These are phyloP conservation scores for Agonopterix alstromeriana DNA, from an alignment of 2,888 invertebrate genomes.

Conservation along the genomic window DNA sequence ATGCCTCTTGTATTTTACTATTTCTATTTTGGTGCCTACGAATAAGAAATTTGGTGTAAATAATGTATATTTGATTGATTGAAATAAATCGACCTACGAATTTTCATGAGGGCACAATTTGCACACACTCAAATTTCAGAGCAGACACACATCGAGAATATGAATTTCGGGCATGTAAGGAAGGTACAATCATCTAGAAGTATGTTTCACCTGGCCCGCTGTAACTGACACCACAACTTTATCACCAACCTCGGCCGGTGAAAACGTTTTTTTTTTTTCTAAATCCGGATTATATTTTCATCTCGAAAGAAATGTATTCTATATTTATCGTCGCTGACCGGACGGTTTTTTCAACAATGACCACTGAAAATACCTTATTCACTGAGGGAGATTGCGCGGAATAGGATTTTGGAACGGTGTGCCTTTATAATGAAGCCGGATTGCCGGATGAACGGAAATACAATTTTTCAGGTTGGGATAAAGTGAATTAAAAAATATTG, in stretches of 20 bases:
- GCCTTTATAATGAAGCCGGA: constrained; percentile 37
- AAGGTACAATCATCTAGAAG: too few relatives aligned
- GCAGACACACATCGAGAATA: too few relatives aligned
- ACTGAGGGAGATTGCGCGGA: constrained; percentile 37
- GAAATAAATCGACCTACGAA: too few relatives aligned
- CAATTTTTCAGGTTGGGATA: constrained; percentile 28
- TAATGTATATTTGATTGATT: too few relatives aligned
- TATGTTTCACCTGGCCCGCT: constrained; percentile 13
- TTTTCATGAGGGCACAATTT: too few relatives aligned
- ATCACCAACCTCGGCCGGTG: constrained; percentile 16
- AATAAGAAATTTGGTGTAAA: too few relatives aligned
- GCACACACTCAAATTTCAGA: too few relatives aligned
- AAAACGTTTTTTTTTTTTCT: constrained; percentile 37
- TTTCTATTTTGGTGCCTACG: too few relatives aligned
- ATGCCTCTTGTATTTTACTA: too few relatives aligned
- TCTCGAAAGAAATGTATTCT: constrained; percentile 56
- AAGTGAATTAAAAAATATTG: constrained; percentile 10
- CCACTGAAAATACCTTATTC: constrained; percentile 36
- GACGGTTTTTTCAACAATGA: constrained; percentile 57
- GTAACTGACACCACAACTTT: constrained; percentile 19
- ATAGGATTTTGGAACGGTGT: constrained; percentile 22
- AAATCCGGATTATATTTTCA: constrained; percentile 65
- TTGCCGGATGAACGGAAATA: constrained; percentile 15
- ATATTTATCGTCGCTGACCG: constrained; percentile 65
- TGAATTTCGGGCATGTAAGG: too few relatives aligned